Evolutionary conservation across 2,888 invertebrate species (phyloP).

Genomic region (Lasioglossum figueresi): DNA sequence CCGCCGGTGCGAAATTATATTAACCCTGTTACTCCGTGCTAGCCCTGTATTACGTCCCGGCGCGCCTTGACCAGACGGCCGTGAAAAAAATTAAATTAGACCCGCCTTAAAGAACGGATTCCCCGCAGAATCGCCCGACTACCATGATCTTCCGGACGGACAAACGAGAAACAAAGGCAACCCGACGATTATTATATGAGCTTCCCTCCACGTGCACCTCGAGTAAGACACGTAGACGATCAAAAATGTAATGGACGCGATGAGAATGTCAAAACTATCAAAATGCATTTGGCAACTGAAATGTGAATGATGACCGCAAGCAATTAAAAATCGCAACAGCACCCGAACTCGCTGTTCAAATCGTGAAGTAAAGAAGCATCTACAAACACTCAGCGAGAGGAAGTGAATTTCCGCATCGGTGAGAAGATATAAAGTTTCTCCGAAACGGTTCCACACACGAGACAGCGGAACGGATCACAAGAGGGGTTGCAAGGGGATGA

Average conservation of each 20-base stretch:
- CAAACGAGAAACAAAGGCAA: neutral
- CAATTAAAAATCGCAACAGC: neutral
- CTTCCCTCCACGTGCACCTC: neutral
- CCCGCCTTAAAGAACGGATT: conserved; percentile 38
- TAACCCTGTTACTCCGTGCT: conserved; percentile 17
- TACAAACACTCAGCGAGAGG: neutral
- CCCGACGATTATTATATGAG: neutral
- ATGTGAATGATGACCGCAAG: too few relatives aligned
- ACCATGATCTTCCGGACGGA: neutral
- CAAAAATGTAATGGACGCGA: too few relatives aligned
- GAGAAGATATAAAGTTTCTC: conserved; percentile 53
- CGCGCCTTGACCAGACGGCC: neutral
- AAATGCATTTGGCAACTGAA: neutral
- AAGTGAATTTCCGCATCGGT: conserved; percentile 17
- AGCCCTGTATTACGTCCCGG: conserved; percentile 27
- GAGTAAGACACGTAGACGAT: neutral
- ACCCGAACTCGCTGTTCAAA: neutral
- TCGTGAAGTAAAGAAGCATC: neutral
- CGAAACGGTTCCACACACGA: conserved; percentile 7
- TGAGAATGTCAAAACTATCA: neutral
- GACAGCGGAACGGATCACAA: neutral
- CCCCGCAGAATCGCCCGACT: neutral
- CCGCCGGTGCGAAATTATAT: conserved; percentile 42
- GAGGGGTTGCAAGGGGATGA: neutral
- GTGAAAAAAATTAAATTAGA: conserved; percentile 51